phyloP scores from a whole-genome alignment of 1,140 invertebrate genomes.

The Temnothorax longispinosus region DNA sequence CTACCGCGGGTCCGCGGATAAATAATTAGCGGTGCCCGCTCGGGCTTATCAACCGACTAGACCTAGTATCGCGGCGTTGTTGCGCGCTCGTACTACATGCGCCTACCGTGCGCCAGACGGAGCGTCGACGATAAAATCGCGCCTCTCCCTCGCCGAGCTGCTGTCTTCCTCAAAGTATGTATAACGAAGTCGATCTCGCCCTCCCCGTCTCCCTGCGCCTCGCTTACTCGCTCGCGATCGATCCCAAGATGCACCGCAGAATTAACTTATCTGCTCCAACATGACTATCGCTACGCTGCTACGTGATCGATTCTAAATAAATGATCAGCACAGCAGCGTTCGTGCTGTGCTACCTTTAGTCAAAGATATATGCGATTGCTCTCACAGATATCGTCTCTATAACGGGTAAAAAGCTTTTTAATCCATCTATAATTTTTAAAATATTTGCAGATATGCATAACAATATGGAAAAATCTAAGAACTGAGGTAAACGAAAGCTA shows the following conservation, averaged over 20 bases:
- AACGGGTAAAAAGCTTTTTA: not conserved
- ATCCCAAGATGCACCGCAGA: slow-evolving; percentile 41
- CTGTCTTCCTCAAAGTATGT: slow-evolving; percentile 56
- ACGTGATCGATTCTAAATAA: slow-evolving; percentile 54
- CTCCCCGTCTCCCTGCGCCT: not conserved
- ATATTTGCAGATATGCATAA: not conserved
- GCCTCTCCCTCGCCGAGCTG: not conserved
- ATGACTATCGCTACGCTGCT: slow-evolving; percentile 37
- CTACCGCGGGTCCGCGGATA: slow-evolving; percentile 63
- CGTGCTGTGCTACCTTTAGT: not conserved
- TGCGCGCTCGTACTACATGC: slow-evolving; percentile 32
- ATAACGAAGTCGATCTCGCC: slow-evolving; percentile 37
- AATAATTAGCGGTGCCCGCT: slow-evolving; percentile 67
- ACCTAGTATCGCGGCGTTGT: slow-evolving; percentile 29
- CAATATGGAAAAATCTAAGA: not conserved
- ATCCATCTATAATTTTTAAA: not conserved
- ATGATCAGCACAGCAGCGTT: slow-evolving; percentile 34
- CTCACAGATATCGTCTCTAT: slow-evolving; percentile 25
- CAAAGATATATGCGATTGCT: slow-evolving; percentile 17
- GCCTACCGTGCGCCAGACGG: slow-evolving; percentile 49
- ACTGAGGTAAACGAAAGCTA: not conserved
- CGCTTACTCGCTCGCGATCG: slow-evolving; percentile 34
- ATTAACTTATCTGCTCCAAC: slow-evolving; percentile 56
- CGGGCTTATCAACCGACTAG: slow-evolving; percentile 42
- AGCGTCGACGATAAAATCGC: slow-evolving; percentile 51